Base-by-base conservation (phyloP, 2,888 invertebrate species). In the Neuroscelio doddi region DNA sequence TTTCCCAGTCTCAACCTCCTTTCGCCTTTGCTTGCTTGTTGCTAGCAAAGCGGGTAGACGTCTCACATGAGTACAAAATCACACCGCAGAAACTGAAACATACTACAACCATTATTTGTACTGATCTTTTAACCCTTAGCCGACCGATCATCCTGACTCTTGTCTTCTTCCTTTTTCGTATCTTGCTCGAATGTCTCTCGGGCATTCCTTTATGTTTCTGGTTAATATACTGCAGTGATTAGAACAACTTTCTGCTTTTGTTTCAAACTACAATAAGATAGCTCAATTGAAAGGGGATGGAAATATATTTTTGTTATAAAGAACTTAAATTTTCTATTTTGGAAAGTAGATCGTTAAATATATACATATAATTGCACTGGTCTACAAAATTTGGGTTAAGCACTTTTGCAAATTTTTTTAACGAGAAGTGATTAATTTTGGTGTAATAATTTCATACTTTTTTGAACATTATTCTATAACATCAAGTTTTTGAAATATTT, bases 51-150 rank as follows among this genome's bases (percentile, higher is more conserved):
- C 21, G 21, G 5, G 5, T 5, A 21, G 5, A 63, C 42, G 47
- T 56, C 57, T 56, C 56, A 47, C 44, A 52, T 52, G 34, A 58
- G 53, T 57, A 64, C 57, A 70, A 79, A 78, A 80, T 80, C 63
- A 63, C 56, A 75, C 75, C 80, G 72, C 74, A 75, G 73, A 72
- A 75, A 70, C 77, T 77, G 75, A 78, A 75, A 72, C 76, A 72
- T 73, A 76, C 78, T 77, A 78, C 77, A 77, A 80, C 79, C 76
- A 78, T 77, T 80, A 80, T 80, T 80, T 79, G 78, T 72, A 70
- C 71, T 70, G 70, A 64, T 66, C 61, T 66, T 44, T 62, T 68
- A 68, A 62, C 63, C 63, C 68, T 56, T 65, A 57, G 61, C 49
- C 47, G 52, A 50, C 52, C 52, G 62, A 71, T 70, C 46, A 24